Conservation (phyloP, 2,113 vertebrate genomes). For the Falco punctatus region DNA sequence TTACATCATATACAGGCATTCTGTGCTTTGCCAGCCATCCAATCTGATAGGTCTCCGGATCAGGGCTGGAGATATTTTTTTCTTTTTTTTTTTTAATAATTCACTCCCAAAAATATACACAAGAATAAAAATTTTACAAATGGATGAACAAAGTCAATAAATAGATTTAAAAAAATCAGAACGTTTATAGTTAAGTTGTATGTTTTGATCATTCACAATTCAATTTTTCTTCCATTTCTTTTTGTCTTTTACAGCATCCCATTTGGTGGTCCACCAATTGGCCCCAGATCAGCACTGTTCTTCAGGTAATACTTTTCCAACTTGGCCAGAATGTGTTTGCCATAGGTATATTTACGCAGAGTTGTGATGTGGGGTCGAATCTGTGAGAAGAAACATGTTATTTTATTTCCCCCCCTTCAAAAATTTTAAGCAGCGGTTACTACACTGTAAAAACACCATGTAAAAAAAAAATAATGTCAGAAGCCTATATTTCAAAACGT, state of each 20-base stretch:
- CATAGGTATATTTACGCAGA: conserved; percentile 96
- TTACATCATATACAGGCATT: conserved; percentile 96
- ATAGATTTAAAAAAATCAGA: conserved; percentile 82
- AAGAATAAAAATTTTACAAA: conserved; percentile 86
- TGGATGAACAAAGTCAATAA: conserved; percentile 86
- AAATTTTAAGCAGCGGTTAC: neutral
- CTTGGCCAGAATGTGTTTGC: conserved; percentile 98
- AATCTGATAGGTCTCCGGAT: conserved; percentile 81
- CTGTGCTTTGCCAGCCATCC: conserved; percentile 89
- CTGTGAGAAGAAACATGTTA: conserved; percentile 64
- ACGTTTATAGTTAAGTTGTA: conserved; percentile 84
- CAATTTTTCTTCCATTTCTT: conserved; percentile 34
- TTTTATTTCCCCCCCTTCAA: neutral
- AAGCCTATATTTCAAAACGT: neutral
- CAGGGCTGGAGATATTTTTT: conserved; percentile 76
- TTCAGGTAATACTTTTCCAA: conserved; percentile 99
- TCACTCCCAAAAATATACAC: conserved; percentile 83
- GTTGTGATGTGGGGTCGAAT: conserved; percentile 98
- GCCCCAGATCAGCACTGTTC: conserved; percentile 93
- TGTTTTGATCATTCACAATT: conserved; percentile 87
- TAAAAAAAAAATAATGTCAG: neutral
- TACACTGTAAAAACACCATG: neutral
- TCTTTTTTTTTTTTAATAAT: conserved; percentile 58
- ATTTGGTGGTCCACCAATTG: conserved; percentile 93
- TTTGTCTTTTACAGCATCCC: conserved; percentile 87